phyloP scores from a whole-genome alignment of 30 jellyfish, hydroid and myxozoan species.

The Nemopilema nomurai region DNA sequence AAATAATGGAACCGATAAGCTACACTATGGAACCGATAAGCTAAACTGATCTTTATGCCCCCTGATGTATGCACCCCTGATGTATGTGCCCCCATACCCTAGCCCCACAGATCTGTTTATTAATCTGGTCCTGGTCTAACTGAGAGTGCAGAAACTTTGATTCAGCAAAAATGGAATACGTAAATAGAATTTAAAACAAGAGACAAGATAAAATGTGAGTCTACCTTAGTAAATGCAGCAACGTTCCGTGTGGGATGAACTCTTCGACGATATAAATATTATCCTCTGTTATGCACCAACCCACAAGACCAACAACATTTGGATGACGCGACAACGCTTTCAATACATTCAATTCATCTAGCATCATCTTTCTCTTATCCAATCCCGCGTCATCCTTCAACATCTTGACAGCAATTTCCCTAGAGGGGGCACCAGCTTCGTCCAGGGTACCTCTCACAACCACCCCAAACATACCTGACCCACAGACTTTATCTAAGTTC shows the following conservation, averaged over 20 bases:
- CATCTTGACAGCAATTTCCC: constrained; percentile 53
- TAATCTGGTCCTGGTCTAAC: too few species aligned
- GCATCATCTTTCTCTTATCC: constrained; percentile 65
- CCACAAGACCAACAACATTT: constrained; percentile 72
- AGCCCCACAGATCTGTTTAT: too few species aligned
- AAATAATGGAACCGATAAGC: too few species aligned
- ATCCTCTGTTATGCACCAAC: constrained; percentile 94
- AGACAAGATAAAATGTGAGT: background rate
- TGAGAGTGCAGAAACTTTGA: too few species aligned
- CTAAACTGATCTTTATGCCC: too few species aligned
- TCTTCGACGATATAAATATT: constrained; percentile 88
- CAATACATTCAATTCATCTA: constrained; percentile 76
- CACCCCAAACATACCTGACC: constrained; percentile 51
- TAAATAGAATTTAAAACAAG: too few species aligned
- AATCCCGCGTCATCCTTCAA: constrained; percentile 68
- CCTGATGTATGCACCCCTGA: too few species aligned
- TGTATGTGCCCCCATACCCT: too few species aligned
- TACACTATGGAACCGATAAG: too few species aligned
- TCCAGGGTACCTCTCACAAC: constrained; percentile 50
- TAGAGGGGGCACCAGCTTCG: constrained; percentile 4
- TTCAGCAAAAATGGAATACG: too few species aligned
- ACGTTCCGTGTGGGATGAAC: constrained; percentile 72
- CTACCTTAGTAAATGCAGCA: constrained; percentile 71
- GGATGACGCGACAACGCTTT: constrained; percentile 86
- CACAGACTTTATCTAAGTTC: constrained; percentile 42